These are phyloP conservation scores for Arrhopalites spinosus DNA, from an alignment of 2,888 invertebrate species.

Conservation along the genomic window DNA sequence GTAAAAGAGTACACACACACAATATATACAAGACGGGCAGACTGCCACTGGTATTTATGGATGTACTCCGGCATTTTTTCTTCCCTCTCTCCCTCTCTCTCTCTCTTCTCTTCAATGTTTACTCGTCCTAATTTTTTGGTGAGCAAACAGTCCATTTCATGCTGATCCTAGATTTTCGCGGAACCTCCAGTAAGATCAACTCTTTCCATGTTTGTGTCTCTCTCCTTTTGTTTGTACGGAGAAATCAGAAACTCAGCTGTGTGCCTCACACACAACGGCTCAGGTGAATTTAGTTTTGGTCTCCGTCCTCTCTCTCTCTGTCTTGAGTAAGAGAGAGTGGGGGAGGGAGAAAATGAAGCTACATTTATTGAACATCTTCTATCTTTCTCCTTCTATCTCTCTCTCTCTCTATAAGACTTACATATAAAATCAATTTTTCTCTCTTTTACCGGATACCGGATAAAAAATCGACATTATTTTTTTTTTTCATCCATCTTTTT, in stretches of 20 bases:
- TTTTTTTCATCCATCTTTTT: no score
- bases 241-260: background rate
- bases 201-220: background rate
- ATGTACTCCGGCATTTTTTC: background rate
- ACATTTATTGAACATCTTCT: no score
- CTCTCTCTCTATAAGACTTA: no score
- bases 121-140: constrained; percentile 35
- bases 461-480: no score
- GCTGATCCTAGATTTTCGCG: constrained; percentile 37
- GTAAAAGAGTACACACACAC: background rate
- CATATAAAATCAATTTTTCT: no score
- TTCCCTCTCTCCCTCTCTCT: background rate
- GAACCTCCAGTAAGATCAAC: background rate
- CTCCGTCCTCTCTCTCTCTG: no score
- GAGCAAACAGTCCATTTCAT: constrained; percentile 34
- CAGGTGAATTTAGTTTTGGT: background rate
- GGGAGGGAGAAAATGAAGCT: background rate
- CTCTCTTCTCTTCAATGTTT: constrained; percentile 26
- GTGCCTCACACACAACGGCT: background rate
- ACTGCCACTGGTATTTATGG: constrained; percentile 21
- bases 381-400: no score
- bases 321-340: background rate
- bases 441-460: no score
- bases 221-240: background rate
- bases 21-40: constrained; percentile 8